Evolutionary conservation across 1,140 invertebrate species (phyloP).

Genomic region (Ctenoplectra terminalis): DNA sequence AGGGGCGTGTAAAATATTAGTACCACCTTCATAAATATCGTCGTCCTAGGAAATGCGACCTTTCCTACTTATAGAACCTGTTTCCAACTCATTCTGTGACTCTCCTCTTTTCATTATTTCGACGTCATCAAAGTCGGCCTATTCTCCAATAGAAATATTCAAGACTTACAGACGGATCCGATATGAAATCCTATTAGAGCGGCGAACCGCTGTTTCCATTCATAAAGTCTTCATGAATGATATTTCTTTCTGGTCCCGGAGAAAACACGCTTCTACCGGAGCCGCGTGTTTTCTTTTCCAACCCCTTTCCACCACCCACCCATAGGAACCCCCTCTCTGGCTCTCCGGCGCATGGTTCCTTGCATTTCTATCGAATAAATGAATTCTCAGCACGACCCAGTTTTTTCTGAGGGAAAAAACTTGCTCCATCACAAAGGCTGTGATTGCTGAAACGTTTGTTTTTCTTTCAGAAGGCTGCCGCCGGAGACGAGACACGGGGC

Average conservation of each 20-base stretch:
- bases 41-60: background rate
- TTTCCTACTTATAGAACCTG: background rate
- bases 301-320: background rate
- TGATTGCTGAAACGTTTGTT: slow-evolving; percentile 72
- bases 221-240: slow-evolving; percentile 35
- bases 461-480: slow-evolving; percentile 64
- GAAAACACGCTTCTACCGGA: background rate
- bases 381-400: slow-evolving; percentile 45
- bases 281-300: background rate
- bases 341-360: background rate
- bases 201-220: slow-evolving; percentile 33
- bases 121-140: slow-evolving; percentile 1
- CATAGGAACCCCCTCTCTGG: too few relatives aligned
- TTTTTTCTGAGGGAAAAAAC: slow-evolving; percentile 21
- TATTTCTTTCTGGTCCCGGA: slow-evolving; percentile 3
- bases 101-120: background rate
- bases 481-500: slow-evolving; percentile 31
- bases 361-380: slow-evolving; percentile 55
- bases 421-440: slow-evolving; percentile 62
- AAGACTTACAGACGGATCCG: background rate
- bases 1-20: slow-evolving; percentile 35
- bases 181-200: slow-evolving; percentile 30
- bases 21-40: slow-evolving; percentile 26
- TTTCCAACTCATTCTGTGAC: background rate
- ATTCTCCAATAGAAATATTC: slow-evolving; percentile 15